A percentile compares a stretch with the other conserved stretches of the same genome.
Evolutionary conservation across 2,888 invertebrate species (phyloP).

Genomic region (Troides oblongomaculatus): DNA sequence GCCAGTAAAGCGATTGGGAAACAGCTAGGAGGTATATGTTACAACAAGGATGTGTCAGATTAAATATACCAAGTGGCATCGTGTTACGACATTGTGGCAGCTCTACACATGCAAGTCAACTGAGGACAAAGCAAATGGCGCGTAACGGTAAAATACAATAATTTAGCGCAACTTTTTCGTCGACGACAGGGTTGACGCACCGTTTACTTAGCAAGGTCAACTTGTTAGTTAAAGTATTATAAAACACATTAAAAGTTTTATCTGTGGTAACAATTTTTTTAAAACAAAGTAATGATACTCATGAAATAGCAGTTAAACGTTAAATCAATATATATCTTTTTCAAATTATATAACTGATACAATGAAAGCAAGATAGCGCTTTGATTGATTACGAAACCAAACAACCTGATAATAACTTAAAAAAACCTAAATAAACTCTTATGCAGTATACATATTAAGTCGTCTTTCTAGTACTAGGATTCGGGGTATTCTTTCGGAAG

Average conservation of each 20-base stretch:
- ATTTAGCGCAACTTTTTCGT: conserved; percentile 28
- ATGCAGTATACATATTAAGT: too few relatives aligned
- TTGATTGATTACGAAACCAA: not conserved
- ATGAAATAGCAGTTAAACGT: not conserved
- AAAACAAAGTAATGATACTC: not conserved
- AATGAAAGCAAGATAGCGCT: not conserved
- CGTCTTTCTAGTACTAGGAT: too few relatives aligned
- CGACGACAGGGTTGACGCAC: conserved; percentile 29
- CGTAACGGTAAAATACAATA: conserved; percentile 28
- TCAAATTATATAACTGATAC: too few relatives aligned
- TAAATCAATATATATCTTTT: not conserved
- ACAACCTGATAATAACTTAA: not conserved
- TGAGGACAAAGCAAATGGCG: conserved; percentile 28
- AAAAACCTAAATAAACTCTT: too few relatives aligned
- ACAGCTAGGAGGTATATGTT: not conserved
- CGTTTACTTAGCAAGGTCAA: conserved; percentile 27
- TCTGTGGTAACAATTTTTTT: not conserved
- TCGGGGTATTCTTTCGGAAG: too few relatives aligned
- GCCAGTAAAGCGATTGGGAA: too few relatives aligned
- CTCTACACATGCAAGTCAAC: not conserved
- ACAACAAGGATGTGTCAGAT: conserved; percentile 1
- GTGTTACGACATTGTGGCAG: conserved; percentile 10
- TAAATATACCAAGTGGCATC: conserved; percentile 1
- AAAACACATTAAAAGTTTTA: not conserved
- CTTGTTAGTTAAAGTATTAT: conserved; percentile 19